Conservation (phyloP, 2,797 vertebrate genomes). For the Alauda arvensis region DNA sequence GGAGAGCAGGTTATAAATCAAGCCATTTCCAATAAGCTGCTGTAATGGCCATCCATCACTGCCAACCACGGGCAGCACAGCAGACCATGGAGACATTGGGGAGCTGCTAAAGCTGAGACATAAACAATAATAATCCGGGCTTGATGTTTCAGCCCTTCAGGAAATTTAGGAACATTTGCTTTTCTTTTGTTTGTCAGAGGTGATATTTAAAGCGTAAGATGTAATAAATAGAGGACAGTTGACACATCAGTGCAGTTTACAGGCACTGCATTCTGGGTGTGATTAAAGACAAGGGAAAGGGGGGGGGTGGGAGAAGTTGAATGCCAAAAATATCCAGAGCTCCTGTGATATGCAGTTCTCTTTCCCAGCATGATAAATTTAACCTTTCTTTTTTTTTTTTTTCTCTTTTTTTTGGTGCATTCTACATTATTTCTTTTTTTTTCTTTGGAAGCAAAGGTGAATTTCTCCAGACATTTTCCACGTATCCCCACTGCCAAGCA, state of each 20-base stretch:
- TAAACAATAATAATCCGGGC: slow-evolving; percentile 93
- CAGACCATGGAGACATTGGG: slow-evolving; percentile 88
- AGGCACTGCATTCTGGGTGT: slow-evolving; percentile 73
- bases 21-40: slow-evolving; percentile 99
- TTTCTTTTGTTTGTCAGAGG: slow-evolving; percentile 87
- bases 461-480: slow-evolving; percentile 30
- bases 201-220: slow-evolving; percentile 82
- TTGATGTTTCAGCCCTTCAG: slow-evolving; percentile 85
- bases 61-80: slow-evolving; percentile 76
- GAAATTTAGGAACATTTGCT: slow-evolving; percentile 86
- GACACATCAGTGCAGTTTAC: slow-evolving; percentile 70
- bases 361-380: slow-evolving; percentile 43
- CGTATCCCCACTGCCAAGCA: background rate
- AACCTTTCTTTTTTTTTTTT: slow-evolving; percentile 57
- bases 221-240: slow-evolving; percentile 77
- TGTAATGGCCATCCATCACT: slow-evolving; percentile 99
- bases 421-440: slow-evolving; percentile 33
- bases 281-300: slow-evolving; percentile 60
- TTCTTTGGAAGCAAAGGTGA: slow-evolving; percentile 30
- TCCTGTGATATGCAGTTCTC: slow-evolving; percentile 55
- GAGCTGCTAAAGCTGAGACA: slow-evolving; percentile 87
- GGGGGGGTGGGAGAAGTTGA: slow-evolving; percentile 62
- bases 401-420: slow-evolving; percentile 6
- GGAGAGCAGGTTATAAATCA: slow-evolving; percentile 97
- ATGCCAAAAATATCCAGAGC: slow-evolving; percentile 70